phyloP scores from a whole-genome alignment of 2,888 invertebrate species.

The Alcis repandata region DNA sequence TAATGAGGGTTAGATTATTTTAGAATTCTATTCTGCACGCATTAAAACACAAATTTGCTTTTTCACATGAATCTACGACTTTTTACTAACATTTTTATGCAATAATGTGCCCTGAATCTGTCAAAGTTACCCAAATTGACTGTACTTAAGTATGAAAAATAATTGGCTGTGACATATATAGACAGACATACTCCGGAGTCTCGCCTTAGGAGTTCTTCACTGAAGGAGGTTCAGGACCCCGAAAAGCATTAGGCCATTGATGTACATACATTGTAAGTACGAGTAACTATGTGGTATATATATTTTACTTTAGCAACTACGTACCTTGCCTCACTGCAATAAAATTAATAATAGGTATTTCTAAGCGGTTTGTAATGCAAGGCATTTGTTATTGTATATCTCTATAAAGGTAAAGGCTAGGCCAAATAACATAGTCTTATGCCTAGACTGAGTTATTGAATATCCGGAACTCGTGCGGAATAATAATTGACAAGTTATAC shows the following conservation, averaged over 20 bases:
- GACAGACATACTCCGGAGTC: too few species aligned
- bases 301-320: background rate
- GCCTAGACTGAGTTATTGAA: conserved; percentile 7
- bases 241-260: background rate
- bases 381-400: background rate
- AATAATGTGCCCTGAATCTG: too few species aligned
- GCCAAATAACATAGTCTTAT: conserved; percentile 6
- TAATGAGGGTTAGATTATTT: too few species aligned
- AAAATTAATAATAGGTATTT: background rate
- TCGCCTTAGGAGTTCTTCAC: too few species aligned
- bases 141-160: too few species aligned
- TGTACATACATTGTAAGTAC: background rate
- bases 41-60: too few species aligned
- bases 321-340: background rate
- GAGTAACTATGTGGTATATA: background rate
- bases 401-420: background rate
- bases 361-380: background rate
- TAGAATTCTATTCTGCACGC: too few species aligned
- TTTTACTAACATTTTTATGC: too few species aligned
- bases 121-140: too few species aligned
- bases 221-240: too few species aligned
- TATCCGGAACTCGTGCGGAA: conserved; percentile 19
- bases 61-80: too few species aligned
- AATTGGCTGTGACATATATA: too few species aligned
- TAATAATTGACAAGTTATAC: background rate